Conservation (phyloP, 2,888 invertebrate species). For the Euproctis similis region DNA sequence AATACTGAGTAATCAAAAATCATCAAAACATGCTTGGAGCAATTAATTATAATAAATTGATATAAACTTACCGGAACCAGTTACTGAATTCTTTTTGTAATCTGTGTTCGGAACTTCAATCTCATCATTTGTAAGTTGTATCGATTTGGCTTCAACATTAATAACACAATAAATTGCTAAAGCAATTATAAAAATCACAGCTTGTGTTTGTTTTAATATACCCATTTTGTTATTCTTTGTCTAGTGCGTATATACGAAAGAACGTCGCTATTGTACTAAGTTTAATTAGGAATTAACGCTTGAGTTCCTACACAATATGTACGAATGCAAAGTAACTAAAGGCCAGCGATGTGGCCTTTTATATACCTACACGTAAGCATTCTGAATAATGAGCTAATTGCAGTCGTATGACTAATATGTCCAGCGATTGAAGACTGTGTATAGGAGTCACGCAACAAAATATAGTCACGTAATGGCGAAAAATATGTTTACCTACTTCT, state of each 20-base stretch:
- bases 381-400: slow-evolving; percentile 6
- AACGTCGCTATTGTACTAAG: slow-evolving; percentile 8
- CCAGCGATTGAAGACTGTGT: no score
- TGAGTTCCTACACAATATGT: slow-evolving; percentile 14
- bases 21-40: no score
- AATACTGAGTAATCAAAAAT: no score
- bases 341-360: slow-evolving; percentile 26
- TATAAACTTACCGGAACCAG: slow-evolving; percentile 1
- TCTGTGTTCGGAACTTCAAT: not conserved
- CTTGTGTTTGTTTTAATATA: slow-evolving; percentile 9
- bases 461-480: no score
- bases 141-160: slow-evolving; percentile 26
- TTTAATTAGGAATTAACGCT: slow-evolving; percentile 14
- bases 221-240: slow-evolving; percentile 24
- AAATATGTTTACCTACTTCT: no score
- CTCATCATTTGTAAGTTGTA: slow-evolving; percentile 16
- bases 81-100: not conserved
- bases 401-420: slow-evolving; percentile 10
- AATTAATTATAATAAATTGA: no score
- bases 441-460: no score
- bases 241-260: slow-evolving; percentile 12
- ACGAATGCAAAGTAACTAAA: slow-evolving; percentile 26
- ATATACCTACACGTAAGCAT: slow-evolving; percentile 8
- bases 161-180: slow-evolving; percentile 20
- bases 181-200: slow-evolving; percentile 15